These are phyloP conservation scores for Chlorodrepanis virens DNA, from an alignment of 2,113 vertebrate genomes.

Conservation along the genomic window DNA sequence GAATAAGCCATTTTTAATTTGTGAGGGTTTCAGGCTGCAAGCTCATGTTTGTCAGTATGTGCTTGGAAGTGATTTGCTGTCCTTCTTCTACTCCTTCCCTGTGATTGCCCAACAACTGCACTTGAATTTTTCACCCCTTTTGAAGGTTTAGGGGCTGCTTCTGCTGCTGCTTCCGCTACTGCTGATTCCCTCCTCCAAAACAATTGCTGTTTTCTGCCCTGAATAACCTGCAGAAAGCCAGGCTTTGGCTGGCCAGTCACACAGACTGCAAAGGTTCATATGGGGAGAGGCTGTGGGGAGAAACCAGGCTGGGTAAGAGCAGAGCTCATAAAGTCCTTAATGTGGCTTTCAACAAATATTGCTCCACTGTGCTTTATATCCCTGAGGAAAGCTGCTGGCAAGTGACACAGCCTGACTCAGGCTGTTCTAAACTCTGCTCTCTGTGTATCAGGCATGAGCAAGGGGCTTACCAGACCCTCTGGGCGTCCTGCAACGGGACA, in stretches of 20 bases:
- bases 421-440: not conserved
- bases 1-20: not conserved
- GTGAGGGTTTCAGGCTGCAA: not conserved
- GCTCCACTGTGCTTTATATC: not conserved
- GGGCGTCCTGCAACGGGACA: not conserved
- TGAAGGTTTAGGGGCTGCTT: not conserved
- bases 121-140: not conserved
- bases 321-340: not conserved
- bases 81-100: not conserved
- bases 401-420: not conserved
- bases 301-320: not conserved
- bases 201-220: not conserved
- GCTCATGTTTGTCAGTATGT: not conserved
- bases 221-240: not conserved
- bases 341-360: not conserved
- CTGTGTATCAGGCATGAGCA: not conserved
- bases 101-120: not conserved
- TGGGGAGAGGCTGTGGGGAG: not conserved
- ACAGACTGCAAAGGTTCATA: not conserved
- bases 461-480: not conserved
- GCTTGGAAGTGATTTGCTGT: not conserved
- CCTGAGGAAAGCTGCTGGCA: not conserved
- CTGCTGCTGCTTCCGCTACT: not conserved
- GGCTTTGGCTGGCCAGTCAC: not conserved
- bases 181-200: not conserved